Conservation (phyloP, 2,888 invertebrate genomes). For the Andrena bicolor region DNA sequence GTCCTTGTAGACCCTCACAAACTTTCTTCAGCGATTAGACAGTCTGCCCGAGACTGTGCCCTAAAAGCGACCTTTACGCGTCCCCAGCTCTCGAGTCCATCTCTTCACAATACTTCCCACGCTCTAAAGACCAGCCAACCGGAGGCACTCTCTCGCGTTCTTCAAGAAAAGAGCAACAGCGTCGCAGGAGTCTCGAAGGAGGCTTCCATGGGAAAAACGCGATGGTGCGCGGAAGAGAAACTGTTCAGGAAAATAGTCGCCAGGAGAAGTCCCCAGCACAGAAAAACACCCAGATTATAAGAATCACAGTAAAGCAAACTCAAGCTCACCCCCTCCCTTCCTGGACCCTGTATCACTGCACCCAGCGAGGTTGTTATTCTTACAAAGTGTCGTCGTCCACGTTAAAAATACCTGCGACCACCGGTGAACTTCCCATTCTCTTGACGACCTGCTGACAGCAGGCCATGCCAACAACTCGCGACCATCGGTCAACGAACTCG, state of each 20-base stretch:
- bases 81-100: neutral
- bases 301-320: neutral
- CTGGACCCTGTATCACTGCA: neutral
- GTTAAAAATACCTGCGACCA: conserved; percentile 18
- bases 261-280: neutral
- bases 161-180: neutral
- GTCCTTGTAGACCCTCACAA: too few species aligned
- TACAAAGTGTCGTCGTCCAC: conserved; percentile 3
- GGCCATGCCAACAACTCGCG: conserved; percentile 2
- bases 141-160: neutral
- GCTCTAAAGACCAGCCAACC: neutral
- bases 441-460: conserved; percentile 3
- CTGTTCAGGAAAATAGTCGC: neutral
- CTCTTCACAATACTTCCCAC: neutral
- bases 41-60: neutral
- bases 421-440: neutral
- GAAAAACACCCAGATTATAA: neutral
- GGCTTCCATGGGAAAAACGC: neutral
- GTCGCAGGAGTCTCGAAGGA: neutral
- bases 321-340: neutral
- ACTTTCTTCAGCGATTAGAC: too few species aligned
- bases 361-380: conserved; percentile 15
- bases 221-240: neutral
- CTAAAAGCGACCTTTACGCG: neutral
- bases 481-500: conserved; percentile 47